Evolutionary conservation across 2,113 vertebrate species (phyloP), one percentile per base, ranked within the genome.

Genomic region (Calyptommatus sinebrachiatus): DNA sequence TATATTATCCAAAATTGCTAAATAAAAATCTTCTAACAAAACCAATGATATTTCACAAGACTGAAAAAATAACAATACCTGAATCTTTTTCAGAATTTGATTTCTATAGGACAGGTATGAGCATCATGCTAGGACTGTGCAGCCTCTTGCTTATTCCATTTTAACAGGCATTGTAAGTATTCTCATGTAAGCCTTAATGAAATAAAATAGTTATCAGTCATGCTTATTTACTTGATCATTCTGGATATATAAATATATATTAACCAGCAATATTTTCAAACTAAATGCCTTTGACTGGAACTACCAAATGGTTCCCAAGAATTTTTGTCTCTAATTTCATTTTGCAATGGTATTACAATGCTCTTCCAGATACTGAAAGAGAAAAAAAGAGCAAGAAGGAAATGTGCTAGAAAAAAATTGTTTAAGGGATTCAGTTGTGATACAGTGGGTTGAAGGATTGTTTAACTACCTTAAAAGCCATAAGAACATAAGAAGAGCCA

Each of bases 371-470:
- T 18, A 14, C 31, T 48, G 41, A 10, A 9, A 66, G 69, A 31
- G 69, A 0, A 0, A 1, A 57, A 6, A 22, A 24, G 65, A 71
- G 80, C 62, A 22, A 48, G 7, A 86, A 26, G 20, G 50, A 46
- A 76, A 6, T 67, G 6, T 75, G 78, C 70, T 70, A 31, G 53
- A n/a, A 84, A 18, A 83, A 26, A 75, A 69, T 53, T 70, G 77
- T 85, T 73, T 41, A 60, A 88, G 84, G 22, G 84, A 80, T 20
- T 76, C 0, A 9, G 69, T 53, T 29, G 61, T 68, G 65, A 53
- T 62, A 41, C 71, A 65, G 61, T 62, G 45, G 69, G 87, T 14
- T 77, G 76, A 87, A 88, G 82, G 29, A 74, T 61, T 35, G 76
- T 61, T 35, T 69, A 53, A 35, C 5, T 69, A 68, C 76, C 48